A percentile compares a stretch with the other conserved stretches of the same genome.
Conservation (phyloP, 2,888 invertebrate genomes). For the Acleris cristana region DNA sequence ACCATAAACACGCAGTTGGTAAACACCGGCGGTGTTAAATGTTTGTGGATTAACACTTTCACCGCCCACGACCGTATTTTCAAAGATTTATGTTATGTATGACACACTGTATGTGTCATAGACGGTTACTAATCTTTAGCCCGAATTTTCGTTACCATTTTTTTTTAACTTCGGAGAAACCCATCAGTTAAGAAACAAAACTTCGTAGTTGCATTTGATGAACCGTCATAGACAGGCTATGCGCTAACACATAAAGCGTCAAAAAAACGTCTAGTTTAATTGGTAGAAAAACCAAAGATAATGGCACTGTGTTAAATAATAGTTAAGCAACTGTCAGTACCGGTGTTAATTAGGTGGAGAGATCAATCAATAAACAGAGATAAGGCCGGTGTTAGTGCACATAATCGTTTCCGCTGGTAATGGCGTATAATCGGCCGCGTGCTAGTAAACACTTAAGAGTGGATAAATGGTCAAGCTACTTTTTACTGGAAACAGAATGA, state of each 20-base stretch:
- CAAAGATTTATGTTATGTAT: no score
- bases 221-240: no score
- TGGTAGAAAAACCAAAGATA: no score
- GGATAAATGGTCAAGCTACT: slow-evolving; percentile 27
- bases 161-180: no score
- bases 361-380: slow-evolving; percentile 29
- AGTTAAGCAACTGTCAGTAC: slow-evolving; percentile 8
- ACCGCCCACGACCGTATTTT: no score
- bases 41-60: slow-evolving; percentile 9
- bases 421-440: slow-evolving; percentile 24
- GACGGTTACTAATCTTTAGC: no score
- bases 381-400: slow-evolving; percentile 20
- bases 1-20: slow-evolving; percentile 16
- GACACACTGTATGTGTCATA: no score
- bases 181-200: no score
- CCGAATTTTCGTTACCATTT: no score
- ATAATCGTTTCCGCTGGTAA: slow-evolving; percentile 30
- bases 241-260: no score
- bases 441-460: slow-evolving; percentile 14
- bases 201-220: no score
- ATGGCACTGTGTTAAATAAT: not conserved
- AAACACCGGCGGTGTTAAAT: slow-evolving; percentile 5
- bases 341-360: slow-evolving; percentile 13
- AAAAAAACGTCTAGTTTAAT: no score
- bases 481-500: slow-evolving; percentile 28